These are phyloP conservation scores for Synchiropus splendidus DNA, from an alignment of 2,113 vertebrate species.

Conservation along the genomic window DNA sequence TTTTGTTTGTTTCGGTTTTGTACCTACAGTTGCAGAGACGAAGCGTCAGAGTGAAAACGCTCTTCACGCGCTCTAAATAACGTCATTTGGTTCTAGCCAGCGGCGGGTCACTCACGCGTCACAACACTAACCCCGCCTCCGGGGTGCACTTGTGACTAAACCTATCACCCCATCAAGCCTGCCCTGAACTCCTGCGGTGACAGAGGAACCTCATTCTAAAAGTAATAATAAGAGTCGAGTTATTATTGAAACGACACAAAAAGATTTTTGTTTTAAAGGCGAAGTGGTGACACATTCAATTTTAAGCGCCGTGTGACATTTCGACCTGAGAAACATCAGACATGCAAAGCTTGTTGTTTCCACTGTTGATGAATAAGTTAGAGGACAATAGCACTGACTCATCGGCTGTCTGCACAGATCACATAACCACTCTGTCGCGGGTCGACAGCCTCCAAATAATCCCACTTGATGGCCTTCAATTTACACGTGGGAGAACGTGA, in stretches of 20 bases:
- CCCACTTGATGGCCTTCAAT: too few species aligned
- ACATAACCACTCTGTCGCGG: constrained; percentile 13
- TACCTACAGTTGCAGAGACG: too few species aligned
- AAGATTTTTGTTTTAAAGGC: too few species aligned
- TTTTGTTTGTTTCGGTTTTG: too few species aligned
- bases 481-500: too few species aligned
- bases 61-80: too few species aligned
- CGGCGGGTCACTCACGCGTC: constrained; percentile 28
- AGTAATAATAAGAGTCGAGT: too few species aligned
- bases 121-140: constrained; percentile 59
- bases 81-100: constrained; percentile 23
- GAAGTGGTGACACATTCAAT: too few species aligned
- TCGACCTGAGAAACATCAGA: constrained; percentile 25
- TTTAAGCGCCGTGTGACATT: not conserved
- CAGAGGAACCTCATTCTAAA: too few species aligned
- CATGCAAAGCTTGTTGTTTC: constrained; percentile 36
- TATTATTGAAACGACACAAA: too few species aligned
- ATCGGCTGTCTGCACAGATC: constrained; percentile 23
- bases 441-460: too few species aligned
- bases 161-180: constrained; percentile 34
- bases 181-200: not conserved
- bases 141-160: constrained; percentile 37
- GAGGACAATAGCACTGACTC: constrained; percentile 44
- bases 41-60: too few species aligned
- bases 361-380: constrained; percentile 64